phyloP scores from a whole-genome alignment of 2,113 vertebrate genomes.

The Cynocephalus volans region DNA sequence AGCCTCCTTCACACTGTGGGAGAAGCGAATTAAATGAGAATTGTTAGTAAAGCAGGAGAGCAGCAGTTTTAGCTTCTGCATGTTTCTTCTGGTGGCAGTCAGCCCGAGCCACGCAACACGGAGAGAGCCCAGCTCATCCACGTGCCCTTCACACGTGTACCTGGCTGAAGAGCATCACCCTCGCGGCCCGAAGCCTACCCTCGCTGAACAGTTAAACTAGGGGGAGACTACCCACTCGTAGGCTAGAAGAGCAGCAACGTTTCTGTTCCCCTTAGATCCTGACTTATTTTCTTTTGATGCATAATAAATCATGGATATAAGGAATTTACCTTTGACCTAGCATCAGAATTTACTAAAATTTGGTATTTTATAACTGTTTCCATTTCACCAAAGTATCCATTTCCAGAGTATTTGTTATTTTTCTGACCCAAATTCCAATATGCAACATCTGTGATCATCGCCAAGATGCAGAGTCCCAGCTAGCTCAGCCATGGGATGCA shows the following conservation, averaged over 20 bases:
- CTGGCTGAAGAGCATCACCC: neutral
- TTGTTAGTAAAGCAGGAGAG: neutral
- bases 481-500: neutral
- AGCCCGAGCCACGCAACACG: too few relatives aligned
- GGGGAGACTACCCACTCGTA: neutral
- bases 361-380: constrained; percentile 15
- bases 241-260: neutral
- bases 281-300: constrained; percentile 15
- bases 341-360: neutral
- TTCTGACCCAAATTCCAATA: constrained; percentile 49
- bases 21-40: neutral
- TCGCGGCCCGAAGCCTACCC: neutral
- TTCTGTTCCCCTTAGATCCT: neutral
- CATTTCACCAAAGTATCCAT: neutral
- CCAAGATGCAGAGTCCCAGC: neutral
- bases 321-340: neutral
- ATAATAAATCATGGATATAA: neutral
- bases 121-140: neutral
- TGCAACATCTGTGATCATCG: constrained; percentile 50
- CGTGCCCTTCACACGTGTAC: neutral
- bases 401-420: constrained; percentile 54
- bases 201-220: neutral
- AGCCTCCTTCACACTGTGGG: neutral
- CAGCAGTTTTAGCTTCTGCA: neutral
- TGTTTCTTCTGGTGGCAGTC: neutral